phyloP scores from a whole-genome alignment of 2,888 invertebrate genomes.

The Scrobipalpa atriplicella region DNA sequence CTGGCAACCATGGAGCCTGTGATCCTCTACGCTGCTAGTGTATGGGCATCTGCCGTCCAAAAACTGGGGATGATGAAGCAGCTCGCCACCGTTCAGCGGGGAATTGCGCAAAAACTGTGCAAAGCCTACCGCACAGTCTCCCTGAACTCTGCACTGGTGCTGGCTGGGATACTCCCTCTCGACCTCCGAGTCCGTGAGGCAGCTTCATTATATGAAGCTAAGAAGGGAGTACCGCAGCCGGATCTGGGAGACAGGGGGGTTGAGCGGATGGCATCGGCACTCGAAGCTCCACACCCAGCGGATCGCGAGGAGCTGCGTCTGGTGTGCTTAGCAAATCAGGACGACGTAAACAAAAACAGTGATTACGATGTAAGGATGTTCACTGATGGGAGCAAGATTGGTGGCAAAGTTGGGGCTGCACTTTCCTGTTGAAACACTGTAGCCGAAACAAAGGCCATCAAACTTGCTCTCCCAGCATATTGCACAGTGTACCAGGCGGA shows the following conservation, averaged over 20 bases:
- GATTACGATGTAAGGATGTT: not conserved
- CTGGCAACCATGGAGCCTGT: too few relatives aligned
- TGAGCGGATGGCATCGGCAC: not conserved
- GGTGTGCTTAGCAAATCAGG: not conserved
- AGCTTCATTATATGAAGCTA: conserved; percentile 19
- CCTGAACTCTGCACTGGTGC: too few relatives aligned
- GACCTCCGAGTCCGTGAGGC: conserved; percentile 14
- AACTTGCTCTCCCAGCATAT: not conserved
- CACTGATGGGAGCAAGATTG: not conserved
- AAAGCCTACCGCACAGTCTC: conserved; percentile 21
- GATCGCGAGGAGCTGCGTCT: not conserved
- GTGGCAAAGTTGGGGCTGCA: not conserved
- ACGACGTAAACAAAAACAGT: not conserved
- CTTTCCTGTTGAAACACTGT: not conserved
- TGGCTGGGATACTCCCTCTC: too few relatives aligned
- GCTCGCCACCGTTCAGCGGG: too few relatives aligned
- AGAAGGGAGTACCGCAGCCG: not conserved
- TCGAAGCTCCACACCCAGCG: not conserved
- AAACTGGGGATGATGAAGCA: too few relatives aligned
- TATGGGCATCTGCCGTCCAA: too few relatives aligned
- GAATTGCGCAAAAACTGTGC: too few relatives aligned
- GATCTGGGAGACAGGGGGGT: not conserved
- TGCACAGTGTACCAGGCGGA: conserved; percentile 12
- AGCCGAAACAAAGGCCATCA: not conserved
- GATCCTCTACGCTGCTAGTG: too few relatives aligned